Conservation (phyloP, 2,797 vertebrate genomes). For the Tapera naevia region DNA sequence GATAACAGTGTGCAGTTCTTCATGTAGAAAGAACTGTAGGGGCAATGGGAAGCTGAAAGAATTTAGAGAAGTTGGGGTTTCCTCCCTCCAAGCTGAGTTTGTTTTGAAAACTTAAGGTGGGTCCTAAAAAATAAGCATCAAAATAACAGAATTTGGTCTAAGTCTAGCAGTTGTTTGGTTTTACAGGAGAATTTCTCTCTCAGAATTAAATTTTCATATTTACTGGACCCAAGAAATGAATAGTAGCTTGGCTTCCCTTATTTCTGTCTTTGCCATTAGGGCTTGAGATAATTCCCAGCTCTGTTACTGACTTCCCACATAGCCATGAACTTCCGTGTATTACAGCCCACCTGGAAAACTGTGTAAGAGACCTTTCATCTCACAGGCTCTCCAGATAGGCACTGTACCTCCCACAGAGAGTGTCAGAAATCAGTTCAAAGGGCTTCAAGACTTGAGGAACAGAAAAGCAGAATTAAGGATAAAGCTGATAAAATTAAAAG, state of each 20-base stretch:
- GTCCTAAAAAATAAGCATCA: not conserved
- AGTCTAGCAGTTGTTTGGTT: not conserved
- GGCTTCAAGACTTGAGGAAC: not conserved
- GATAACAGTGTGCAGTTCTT: not conserved
- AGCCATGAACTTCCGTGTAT: not conserved
- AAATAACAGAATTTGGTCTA: not conserved
- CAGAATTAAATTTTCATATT: not conserved
- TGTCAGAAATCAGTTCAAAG: slow-evolving; percentile 16
- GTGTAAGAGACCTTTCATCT: not conserved
- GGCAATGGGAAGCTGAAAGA: slow-evolving; percentile 44
- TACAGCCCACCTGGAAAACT: not conserved
- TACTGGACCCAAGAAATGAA: not conserved
- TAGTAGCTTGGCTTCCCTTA: not conserved
- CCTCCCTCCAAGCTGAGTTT: rapidly evolving
- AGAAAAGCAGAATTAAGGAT: slow-evolving; percentile 11
- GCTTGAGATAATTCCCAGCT: not conserved
- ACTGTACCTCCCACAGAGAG: not conserved
- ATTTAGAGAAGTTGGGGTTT: not conserved
- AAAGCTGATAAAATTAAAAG: slow-evolving; percentile 35
- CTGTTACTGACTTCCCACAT: not conserved
- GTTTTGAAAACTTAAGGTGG: not conserved
- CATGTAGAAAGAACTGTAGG: no score
- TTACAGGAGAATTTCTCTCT: not conserved
- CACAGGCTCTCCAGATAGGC: not conserved
- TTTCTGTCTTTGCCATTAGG: not conserved